Evolutionary conservation across 1,140 invertebrate genomes (phyloP).

Genomic region (Drosophila parvula): DNA sequence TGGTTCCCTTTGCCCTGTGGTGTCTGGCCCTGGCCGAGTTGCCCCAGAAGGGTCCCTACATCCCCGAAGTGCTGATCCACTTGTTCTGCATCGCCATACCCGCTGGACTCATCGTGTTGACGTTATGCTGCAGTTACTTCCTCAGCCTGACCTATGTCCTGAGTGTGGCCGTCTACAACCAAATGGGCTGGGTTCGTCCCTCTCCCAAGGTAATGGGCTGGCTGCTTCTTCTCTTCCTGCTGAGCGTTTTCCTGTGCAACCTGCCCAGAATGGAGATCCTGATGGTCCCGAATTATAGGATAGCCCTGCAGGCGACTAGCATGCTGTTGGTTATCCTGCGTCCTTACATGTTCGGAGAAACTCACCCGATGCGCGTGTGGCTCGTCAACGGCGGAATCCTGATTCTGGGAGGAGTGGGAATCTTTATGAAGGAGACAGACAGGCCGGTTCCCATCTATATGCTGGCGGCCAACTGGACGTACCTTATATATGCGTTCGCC

Average conservation of each 20-base stretch:
- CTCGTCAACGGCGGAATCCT: constrained; percentile 37
- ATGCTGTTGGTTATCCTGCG: constrained; percentile 61
- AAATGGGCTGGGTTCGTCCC: constrained; percentile 17
- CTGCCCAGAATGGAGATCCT: constrained; percentile 86
- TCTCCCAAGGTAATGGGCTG: constrained; percentile 41
- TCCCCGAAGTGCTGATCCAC: constrained; percentile 12
- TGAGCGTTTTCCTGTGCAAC: constrained; percentile 86
- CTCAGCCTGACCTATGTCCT: constrained; percentile 46
- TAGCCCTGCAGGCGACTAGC: constrained; percentile 76
- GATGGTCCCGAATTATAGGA: constrained; percentile 84
- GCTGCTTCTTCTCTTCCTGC: constrained; percentile 30
- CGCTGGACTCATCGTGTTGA: constrained; percentile 63
- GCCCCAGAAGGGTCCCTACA: neutral
- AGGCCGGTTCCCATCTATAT: constrained; percentile 83
- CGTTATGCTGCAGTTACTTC: constrained; percentile 29
- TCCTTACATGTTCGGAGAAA: constrained; percentile 36
- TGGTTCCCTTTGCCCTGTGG: constrained; percentile 68
- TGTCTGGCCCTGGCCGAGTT: constrained; percentile 34
- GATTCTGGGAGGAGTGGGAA: constrained; percentile 27
- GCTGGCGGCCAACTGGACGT: constrained; percentile 85
- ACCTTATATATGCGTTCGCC: constrained; percentile 44
- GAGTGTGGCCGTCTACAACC: constrained; percentile 35
- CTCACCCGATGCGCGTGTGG: constrained; percentile 42
- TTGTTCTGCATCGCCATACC: constrained; percentile 33
- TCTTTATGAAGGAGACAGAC: constrained; percentile 33